Evolutionary conservation across 2,797 vertebrate species (phyloP).

Genomic region (Linurgus olivaceus): DNA sequence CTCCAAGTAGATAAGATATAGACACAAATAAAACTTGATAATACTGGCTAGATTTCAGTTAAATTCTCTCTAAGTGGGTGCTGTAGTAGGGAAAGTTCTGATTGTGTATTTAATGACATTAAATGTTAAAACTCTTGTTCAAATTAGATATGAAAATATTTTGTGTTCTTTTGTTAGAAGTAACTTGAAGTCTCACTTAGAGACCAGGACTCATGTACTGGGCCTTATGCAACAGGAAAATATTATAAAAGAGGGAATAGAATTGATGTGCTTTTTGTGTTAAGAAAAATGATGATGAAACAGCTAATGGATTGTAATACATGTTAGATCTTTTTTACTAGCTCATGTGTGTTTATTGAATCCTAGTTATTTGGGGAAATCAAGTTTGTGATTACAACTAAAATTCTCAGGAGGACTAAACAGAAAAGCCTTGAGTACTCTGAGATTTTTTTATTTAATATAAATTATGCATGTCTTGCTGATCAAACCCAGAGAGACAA

Average conservation of each 20-base stretch:
- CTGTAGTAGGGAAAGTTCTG: neutral
- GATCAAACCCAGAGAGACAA: neutral
- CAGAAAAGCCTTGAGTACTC: neutral
- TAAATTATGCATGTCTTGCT: neutral
- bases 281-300: neutral
- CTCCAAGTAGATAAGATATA: neutral
- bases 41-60: neutral
- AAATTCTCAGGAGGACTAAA: neutral
- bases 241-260: neutral
- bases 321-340: neutral
- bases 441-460: neutral
- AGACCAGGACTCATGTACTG: neutral
- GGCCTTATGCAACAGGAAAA: neutral
- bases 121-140: neutral
- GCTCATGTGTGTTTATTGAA: neutral
- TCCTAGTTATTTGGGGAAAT: constrained; percentile 13
- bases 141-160: neutral
- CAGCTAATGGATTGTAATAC: neutral
- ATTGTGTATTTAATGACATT: neutral
- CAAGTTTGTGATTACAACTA: neutral
- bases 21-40: neutral
- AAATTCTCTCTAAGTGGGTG: neutral
- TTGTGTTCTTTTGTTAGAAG: neutral
- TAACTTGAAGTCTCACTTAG: accelerated
- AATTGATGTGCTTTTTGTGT: neutral